Percentiles rank a stretch among this genome's conserved stretches.
Evolutionary conservation across 1,140 invertebrate genomes (phyloP).

Genomic region (Pristionchus pacificus): DNA sequence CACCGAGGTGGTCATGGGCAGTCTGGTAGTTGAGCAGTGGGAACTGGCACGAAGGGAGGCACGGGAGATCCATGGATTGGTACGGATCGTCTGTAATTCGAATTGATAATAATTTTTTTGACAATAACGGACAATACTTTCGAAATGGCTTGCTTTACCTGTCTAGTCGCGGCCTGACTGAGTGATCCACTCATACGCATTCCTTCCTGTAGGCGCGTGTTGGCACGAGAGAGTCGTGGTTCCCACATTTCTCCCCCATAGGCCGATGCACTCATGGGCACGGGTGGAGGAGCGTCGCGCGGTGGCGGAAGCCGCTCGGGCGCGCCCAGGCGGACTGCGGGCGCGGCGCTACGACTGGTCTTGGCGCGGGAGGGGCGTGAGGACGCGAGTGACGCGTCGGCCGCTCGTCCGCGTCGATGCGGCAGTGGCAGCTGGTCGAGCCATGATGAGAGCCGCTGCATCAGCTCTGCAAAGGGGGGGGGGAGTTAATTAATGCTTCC

Average conservation of each 20-base stretch:
- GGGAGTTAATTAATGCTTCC: too few relatives aligned
- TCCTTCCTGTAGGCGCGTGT: background rate
- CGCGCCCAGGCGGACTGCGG: background rate
- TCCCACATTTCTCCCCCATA: too few relatives aligned
- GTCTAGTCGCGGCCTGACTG: background rate
- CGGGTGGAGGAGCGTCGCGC: background rate
- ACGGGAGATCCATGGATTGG: background rate
- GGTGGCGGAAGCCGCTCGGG: background rate
- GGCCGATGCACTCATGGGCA: background rate
- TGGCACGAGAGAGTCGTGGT: background rate
- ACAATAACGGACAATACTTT: too few relatives aligned
- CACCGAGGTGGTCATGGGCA: background rate
- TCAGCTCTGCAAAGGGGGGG: background rate
- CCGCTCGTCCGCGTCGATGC: too few relatives aligned
- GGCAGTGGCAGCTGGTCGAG: background rate
- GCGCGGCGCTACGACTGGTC: background rate
- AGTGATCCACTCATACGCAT: background rate
- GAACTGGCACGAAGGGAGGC: background rate
- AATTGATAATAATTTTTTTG: too few relatives aligned
- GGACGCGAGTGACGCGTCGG: background rate
- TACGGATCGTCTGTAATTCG: background rate
- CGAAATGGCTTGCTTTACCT: too few relatives aligned
- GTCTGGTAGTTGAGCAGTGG: background rate
- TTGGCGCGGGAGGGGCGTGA: background rate
- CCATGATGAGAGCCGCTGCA: background rate